Percentiles rank a stretch among this genome's conserved stretches.
Conservation (phyloP, 2,113 vertebrate species). For the Crotalus viridis region DNA sequence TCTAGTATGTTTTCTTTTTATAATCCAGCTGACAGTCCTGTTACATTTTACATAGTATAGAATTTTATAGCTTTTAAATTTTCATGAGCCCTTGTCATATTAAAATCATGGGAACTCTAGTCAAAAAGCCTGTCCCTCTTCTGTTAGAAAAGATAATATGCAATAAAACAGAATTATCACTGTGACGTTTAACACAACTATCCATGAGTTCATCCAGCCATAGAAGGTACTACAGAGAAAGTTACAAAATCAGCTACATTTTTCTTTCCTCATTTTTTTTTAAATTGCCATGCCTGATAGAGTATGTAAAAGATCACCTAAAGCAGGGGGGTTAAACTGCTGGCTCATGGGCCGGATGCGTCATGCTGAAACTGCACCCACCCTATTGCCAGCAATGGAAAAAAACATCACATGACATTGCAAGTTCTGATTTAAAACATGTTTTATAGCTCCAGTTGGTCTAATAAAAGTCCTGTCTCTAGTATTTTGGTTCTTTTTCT, state of each 20-base stretch:
- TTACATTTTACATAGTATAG: slow-evolving; percentile 52
- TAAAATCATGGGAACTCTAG: background rate
- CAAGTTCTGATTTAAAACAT: background rate
- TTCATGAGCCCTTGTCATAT: slow-evolving; percentile 59
- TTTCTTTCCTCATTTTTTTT: background rate
- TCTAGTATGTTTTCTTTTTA: slow-evolving; percentile 45
- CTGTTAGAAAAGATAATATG: background rate
- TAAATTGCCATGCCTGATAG: background rate
- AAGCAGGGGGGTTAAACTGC: background rate
- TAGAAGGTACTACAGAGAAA: background rate
- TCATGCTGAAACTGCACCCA: too few relatives aligned
- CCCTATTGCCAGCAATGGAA: too few relatives aligned
- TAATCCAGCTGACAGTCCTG: slow-evolving; percentile 42
- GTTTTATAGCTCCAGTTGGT: background rate
- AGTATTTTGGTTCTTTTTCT: background rate
- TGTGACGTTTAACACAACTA: background rate
- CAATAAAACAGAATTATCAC: background rate
- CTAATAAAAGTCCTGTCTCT: background rate
- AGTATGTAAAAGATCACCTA: background rate
- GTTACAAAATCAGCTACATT: background rate
- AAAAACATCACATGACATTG: too few relatives aligned
- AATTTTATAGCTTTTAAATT: slow-evolving; percentile 65
- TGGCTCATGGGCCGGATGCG: too few relatives aligned
- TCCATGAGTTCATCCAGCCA: background rate
- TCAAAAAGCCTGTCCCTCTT: background rate